phyloP scores from a whole-genome alignment of 2,888 invertebrate species.

The Andrena bucephala region DNA sequence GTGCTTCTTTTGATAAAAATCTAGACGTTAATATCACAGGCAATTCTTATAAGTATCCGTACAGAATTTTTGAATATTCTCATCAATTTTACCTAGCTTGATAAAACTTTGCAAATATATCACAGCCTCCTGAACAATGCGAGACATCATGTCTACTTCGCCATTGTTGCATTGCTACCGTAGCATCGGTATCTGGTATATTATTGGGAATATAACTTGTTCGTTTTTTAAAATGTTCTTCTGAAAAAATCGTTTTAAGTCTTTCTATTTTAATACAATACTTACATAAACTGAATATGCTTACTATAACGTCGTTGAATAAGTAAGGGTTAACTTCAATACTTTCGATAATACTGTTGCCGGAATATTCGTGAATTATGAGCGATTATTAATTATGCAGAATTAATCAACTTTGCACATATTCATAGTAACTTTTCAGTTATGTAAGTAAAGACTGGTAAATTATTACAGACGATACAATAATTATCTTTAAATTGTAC shows the following conservation, averaged over 20 bases:
- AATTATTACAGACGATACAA: conserved; percentile 45
- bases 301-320: conserved; percentile 12
- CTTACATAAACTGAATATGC: conserved; percentile 19
- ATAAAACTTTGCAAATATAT: conserved; percentile 3
- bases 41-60: conserved; percentile 29
- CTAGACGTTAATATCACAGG: conserved; percentile 19
- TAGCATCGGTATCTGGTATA: neutral
- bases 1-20: conserved; percentile 14
- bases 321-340: conserved; percentile 12
- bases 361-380: conserved; percentile 20
- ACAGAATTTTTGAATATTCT: conserved; percentile 11
- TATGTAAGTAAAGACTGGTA: conserved; percentile 30
- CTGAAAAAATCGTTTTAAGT: conserved; percentile 15
- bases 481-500: conserved; percentile 22
- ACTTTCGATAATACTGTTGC: conserved; percentile 10
- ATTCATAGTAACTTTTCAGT: conserved; percentile 15
- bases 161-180: conserved; percentile 16
- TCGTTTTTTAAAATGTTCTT: neutral
- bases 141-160: conserved; percentile 43
- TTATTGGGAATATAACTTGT: neutral
- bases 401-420: conserved; percentile 17
- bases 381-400: conserved; percentile 8
- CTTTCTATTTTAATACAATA: conserved; percentile 13
- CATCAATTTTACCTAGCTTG: neutral
- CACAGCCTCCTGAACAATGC: conserved; percentile 18